A percentile compares a stretch with the other conserved stretches of the same genome.
Conservation (phyloP, 2,888 invertebrate genomes). For the Leucophora obtusa region DNA sequence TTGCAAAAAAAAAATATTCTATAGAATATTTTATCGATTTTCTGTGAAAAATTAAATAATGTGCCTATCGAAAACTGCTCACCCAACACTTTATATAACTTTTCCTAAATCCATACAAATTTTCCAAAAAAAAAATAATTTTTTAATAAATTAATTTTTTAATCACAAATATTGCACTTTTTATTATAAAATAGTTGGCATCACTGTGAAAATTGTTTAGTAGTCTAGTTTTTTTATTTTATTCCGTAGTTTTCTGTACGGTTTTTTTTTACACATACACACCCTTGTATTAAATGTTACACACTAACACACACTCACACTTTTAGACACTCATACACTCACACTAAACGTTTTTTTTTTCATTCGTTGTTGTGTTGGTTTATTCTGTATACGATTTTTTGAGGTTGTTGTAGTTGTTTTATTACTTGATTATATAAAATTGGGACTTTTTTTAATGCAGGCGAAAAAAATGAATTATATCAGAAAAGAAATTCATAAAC, state of each 20-base stretch:
- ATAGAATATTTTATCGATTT: no score
- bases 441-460: constrained; percentile 20
- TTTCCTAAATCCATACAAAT: background rate
- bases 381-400: constrained; percentile 51
- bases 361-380: constrained; percentile 47
- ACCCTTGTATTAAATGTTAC: constrained; percentile 19
- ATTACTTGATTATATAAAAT: constrained; percentile 61
- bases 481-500: background rate
- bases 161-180: background rate
- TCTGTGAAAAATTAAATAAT: background rate
- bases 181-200: background rate
- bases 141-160: background rate
- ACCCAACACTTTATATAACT: background rate
- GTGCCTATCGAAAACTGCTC: background rate
- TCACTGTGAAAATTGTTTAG: background rate
- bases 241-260: background rate
- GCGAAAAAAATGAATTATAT: constrained; percentile 6
- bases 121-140: background rate
- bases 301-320: constrained; percentile 17
- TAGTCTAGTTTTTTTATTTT: background rate
- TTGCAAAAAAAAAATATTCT: no score
- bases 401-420: constrained; percentile 37
- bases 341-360: background rate
- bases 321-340: constrained; percentile 6
- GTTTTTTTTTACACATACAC: constrained; percentile 17